phyloP scores from a whole-genome alignment of 2,113 vertebrate genomes.

The Bagarius yarrelli region DNA sequence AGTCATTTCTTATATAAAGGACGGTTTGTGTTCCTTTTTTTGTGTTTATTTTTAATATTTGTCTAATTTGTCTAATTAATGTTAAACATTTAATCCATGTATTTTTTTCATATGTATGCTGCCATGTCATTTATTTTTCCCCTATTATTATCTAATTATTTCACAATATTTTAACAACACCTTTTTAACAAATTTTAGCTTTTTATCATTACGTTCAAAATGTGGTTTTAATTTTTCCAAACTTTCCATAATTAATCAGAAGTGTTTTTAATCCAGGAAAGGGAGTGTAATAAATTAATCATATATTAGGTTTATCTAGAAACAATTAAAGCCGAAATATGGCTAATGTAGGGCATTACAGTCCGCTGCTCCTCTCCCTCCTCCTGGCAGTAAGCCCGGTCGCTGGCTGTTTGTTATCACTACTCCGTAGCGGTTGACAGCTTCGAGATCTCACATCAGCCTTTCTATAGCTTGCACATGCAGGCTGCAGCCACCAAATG shows the following conservation, averaged over 20 bases:
- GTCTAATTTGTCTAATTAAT: neutral
- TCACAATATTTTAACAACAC: too few species aligned
- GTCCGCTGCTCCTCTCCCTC: neutral
- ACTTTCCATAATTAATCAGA: neutral
- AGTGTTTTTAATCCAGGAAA: neutral
- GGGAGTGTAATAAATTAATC: neutral
- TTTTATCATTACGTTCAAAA: neutral
- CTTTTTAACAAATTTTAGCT: neutral
- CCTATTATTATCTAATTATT: too few species aligned
- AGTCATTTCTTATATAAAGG: too few species aligned
- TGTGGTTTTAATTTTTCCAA: fast-evolving
- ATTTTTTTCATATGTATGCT: too few species aligned
- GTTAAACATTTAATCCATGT: neutral
- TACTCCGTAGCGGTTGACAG: slow-evolving; percentile 91
- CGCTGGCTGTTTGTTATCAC: slow-evolving; percentile 84
- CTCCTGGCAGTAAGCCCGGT: slow-evolving; percentile 60
- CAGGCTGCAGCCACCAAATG: slow-evolving; percentile 40
- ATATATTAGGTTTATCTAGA: neutral
- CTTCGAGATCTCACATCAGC: slow-evolving; percentile 76
- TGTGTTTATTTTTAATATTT: too few species aligned
- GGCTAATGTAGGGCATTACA: neutral
- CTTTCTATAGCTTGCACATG: slow-evolving; percentile 60
- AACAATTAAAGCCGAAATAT: neutral
- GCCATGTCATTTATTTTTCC: too few species aligned
- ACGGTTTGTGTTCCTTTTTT: too few species aligned